These are phyloP conservation scores for Diglossa cyanea DNA, from an alignment of 2,797 vertebrate genomes.

Conservation along the genomic window DNA sequence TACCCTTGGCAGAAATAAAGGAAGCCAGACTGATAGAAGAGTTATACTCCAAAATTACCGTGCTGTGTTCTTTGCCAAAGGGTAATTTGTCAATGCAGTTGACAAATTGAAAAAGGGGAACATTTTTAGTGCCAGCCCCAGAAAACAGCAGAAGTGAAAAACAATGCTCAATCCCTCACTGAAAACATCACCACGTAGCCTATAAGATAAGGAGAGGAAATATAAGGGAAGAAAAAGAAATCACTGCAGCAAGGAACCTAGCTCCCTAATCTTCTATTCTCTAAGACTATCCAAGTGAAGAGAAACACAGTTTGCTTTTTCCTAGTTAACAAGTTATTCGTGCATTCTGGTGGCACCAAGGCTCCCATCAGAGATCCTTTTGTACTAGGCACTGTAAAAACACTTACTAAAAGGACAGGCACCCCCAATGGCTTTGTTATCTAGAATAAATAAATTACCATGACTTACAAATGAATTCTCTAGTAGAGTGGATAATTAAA, in stretches of 20 bases:
- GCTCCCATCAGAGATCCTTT: background rate
- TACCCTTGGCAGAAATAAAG: slow-evolving; percentile 43
- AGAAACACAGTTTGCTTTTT: background rate
- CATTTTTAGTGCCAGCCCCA: slow-evolving; percentile 19
- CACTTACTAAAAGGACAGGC: slow-evolving; percentile 35
- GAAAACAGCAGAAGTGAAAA: slow-evolving; percentile 29
- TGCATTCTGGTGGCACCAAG: slow-evolving; percentile 30
- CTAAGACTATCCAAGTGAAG: background rate
- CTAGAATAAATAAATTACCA: slow-evolving; percentile 49
- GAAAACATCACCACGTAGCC: background rate
- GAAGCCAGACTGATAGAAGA: slow-evolving; percentile 45
- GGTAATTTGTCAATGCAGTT: slow-evolving; percentile 35
- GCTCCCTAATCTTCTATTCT: slow-evolving; percentile 7
- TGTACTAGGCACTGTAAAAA: slow-evolving; percentile 20
- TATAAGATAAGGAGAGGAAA: background rate
- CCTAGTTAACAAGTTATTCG: slow-evolving; percentile 36
- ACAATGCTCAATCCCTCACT: background rate
- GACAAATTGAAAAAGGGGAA: slow-evolving; percentile 50
- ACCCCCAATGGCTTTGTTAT: slow-evolving; percentile 33
- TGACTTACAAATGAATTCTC: slow-evolving; percentile 26
- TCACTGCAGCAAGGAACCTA: background rate
- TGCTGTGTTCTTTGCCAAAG: slow-evolving; percentile 20
- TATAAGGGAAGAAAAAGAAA: background rate
- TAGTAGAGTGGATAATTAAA: slow-evolving; percentile 25
- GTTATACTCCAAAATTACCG: slow-evolving; percentile 40